phyloP scores from a whole-genome alignment of 2,888 invertebrate species.

The Cryptocephalus primarius region DNA sequence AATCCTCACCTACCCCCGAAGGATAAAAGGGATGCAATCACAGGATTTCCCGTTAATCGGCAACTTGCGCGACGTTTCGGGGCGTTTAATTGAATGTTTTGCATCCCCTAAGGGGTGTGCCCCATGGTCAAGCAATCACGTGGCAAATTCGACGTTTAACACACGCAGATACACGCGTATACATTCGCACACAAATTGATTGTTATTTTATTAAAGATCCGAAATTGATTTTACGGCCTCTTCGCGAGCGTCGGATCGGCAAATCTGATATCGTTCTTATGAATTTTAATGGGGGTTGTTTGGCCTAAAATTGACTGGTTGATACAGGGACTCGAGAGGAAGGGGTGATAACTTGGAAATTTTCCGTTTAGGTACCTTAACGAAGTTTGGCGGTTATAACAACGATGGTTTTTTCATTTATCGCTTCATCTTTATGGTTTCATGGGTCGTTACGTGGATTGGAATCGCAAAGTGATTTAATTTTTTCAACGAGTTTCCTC shows the following conservation, averaged over 20 bases:
- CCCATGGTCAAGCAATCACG: slow-evolving; percentile 31
- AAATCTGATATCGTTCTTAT: slow-evolving; percentile 2
- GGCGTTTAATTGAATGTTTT: slow-evolving; percentile 31
- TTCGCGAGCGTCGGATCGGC: slow-evolving; percentile 5
- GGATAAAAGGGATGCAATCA: slow-evolving; percentile 2
- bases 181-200: slow-evolving; percentile 10
- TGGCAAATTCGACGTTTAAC: slow-evolving; percentile 18
- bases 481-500: too few species aligned
- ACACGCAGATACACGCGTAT: too few species aligned
- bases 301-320: too few species aligned
- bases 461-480: too few species aligned
- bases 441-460: too few species aligned
- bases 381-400: too few species aligned
- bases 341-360: too few species aligned
- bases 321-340: too few species aligned
- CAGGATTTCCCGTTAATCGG: slow-evolving; percentile 18
- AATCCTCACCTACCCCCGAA: slow-evolving; percentile 9
- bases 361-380: too few species aligned
- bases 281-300: neutral
- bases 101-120: slow-evolving; percentile 29
- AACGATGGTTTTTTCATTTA: too few species aligned
- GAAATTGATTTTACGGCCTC: slow-evolving; percentile 12
- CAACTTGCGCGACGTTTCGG: slow-evolving; percentile 26
- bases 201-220: slow-evolving; percentile 16
- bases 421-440: too few species aligned